Conservation (phyloP, 2,888 invertebrate genomes). For the Drosophila melanosoma region DNA sequence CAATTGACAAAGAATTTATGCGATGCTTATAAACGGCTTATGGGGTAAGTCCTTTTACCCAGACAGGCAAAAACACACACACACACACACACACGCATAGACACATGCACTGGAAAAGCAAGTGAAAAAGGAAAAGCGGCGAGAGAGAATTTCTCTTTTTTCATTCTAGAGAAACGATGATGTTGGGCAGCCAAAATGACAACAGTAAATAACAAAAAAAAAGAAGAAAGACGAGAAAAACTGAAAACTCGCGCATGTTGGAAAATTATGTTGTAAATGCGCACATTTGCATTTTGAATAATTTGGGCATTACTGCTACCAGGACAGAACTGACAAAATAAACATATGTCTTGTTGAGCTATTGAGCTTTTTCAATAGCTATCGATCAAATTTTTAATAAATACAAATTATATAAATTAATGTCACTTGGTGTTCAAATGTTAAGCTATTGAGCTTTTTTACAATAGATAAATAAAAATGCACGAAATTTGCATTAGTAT, state of each 20-base stretch:
- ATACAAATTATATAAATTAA: too few species aligned
- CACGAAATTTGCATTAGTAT: too few species aligned
- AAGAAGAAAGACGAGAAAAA: slow-evolving; percentile 12
- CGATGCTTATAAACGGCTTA: slow-evolving; percentile 75
- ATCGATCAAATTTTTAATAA: too few species aligned
- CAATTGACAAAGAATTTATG: slow-evolving; percentile 79
- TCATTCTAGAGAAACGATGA: slow-evolving; percentile 29
- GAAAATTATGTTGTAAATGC: slow-evolving; percentile 68
- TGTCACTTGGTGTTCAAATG: too few species aligned
- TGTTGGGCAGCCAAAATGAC: slow-evolving; percentile 46
- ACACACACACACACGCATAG: slow-evolving; percentile 2
- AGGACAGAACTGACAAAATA: not conserved
- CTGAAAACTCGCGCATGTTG: slow-evolving; percentile 42
- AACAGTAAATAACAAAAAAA: slow-evolving; percentile 65
- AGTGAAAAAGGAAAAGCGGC: slow-evolving; percentile 18
- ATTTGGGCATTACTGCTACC: slow-evolving; percentile 20
- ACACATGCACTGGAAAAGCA: slow-evolving; percentile 17
- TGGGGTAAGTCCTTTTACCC: slow-evolving; percentile 64
- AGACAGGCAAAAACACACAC: slow-evolving; percentile 31
- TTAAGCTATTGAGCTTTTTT: too few species aligned
- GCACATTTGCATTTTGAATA: slow-evolving; percentile 49
- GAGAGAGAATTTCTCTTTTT: slow-evolving; percentile 62
- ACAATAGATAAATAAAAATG: too few species aligned
- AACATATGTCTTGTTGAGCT: too few species aligned
- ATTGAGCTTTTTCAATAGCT: too few species aligned